These are phyloP conservation scores for Enteromius treurensis DNA, from an alignment of 2,797 vertebrate species.

Conservation along the genomic window DNA sequence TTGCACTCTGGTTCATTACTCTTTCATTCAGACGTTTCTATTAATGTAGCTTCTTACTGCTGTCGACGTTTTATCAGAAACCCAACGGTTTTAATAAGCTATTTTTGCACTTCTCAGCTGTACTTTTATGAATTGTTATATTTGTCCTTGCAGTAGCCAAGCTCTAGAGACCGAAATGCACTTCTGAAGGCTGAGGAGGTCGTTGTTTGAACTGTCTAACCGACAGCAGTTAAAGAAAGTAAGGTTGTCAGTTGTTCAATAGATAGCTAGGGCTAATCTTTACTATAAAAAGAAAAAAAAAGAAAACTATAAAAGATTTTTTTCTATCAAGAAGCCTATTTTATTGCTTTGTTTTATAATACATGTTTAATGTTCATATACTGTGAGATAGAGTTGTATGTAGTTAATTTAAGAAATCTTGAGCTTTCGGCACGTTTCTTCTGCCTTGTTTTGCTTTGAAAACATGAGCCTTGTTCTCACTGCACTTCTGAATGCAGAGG, in stretches of 20 bases:
- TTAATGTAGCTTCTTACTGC: slow-evolving; percentile 60
- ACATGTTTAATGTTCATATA: slow-evolving; percentile 68
- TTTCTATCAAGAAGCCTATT: slow-evolving; percentile 66
- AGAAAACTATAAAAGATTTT: slow-evolving; percentile 52
- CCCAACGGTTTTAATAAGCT: slow-evolving; percentile 64
- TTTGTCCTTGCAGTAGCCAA: slow-evolving; percentile 39
- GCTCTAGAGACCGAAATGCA: slow-evolving; percentile 51
- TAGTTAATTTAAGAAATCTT: slow-evolving; percentile 69
- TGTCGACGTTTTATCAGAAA: slow-evolving; percentile 59
- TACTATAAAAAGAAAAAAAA: slow-evolving; percentile 54
- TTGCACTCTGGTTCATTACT: slow-evolving; percentile 64
- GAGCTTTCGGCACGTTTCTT: slow-evolving; percentile 48
- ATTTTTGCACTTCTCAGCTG: slow-evolving; percentile 65
- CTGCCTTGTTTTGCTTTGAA: slow-evolving; percentile 47
- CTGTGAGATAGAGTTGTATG: slow-evolving; percentile 68
- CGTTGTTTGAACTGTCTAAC: slow-evolving; percentile 31
- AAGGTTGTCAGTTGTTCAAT: slow-evolving; percentile 27
- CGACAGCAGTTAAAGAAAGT: slow-evolving; percentile 31
- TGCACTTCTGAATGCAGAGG: slow-evolving; percentile 52
- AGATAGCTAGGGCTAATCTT: slow-evolving; percentile 49
- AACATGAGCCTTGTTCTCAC: slow-evolving; percentile 40
- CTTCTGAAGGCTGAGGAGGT: slow-evolving; percentile 35
- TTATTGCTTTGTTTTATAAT: slow-evolving; percentile 70
- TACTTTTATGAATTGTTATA: slow-evolving; percentile 48
- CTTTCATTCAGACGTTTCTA: slow-evolving; percentile 55